Conservation (phyloP, 2,113 vertebrate species). For the Pitta sordida region DNA sequence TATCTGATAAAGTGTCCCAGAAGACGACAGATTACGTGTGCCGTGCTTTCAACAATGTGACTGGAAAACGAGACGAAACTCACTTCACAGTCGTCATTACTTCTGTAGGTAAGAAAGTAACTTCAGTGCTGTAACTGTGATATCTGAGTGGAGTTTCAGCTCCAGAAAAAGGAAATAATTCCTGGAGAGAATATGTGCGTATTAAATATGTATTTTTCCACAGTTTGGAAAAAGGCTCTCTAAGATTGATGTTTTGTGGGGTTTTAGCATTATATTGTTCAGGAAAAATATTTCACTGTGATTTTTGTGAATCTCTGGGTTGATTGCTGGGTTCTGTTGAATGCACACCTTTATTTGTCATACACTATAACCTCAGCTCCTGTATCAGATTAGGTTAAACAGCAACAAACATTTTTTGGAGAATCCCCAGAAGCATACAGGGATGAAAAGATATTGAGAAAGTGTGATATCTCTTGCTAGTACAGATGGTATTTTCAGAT, state of each 20-base stretch:
- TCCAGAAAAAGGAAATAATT: neutral
- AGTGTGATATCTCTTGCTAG: neutral
- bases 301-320: neutral
- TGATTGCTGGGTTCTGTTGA: neutral
- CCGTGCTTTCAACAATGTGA: constrained; percentile 89
- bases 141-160: neutral
- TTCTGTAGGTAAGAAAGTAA: constrained; percentile 73
- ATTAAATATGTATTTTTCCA: too few species aligned
- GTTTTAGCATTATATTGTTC: neutral
- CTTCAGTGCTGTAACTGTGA: neutral
- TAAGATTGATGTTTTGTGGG: neutral
- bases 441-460: neutral
- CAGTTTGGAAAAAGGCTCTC: neutral
- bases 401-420: neutral
- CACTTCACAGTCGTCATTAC: constrained; percentile 87
- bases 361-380: neutral
- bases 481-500: constrained; percentile 10
- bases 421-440: neutral
- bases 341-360: neutral
- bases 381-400: neutral
- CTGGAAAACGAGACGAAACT: constrained; percentile 85
- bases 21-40: constrained; percentile 84
- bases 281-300: neutral
- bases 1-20: constrained; percentile 76
- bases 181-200: neutral